Base-by-base conservation (phyloP, 2,888 invertebrate species). In the Cybosia mesomella region DNA sequence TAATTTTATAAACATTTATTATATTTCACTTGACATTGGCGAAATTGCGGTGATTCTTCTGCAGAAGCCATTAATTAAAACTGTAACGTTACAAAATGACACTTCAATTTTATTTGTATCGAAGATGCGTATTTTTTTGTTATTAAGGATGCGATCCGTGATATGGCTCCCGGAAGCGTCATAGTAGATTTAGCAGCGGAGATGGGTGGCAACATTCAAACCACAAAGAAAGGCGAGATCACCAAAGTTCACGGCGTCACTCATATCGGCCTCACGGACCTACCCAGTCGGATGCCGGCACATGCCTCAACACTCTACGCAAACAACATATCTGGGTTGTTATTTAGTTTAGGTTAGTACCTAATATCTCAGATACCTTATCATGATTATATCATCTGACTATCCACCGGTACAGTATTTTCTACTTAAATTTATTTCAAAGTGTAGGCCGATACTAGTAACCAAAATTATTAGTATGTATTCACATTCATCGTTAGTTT, bases 111-210 rank as follows among this genome's bases (percentile, higher is more conserved):
- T n/a, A n/a, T n/a, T n/a, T n/a, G n/a, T n/a, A n/a, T n/a, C n/a
- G n/a, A n/a, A n/a, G n/a, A n/a, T 28, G 3, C 28, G 5, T 28
- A 5, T 28, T 28, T 28, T 57, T 54, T n/a, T 53, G 34, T 1
- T 32, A 21, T 28, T 36, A 53, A 97, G 97, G 97, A 97, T 87
- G 97, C 98, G 87, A 95, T 98, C 32, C 96, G 96, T 49, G 95
- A 95, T 62, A 98, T 98, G 98, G 97, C 97, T 81, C 98, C 98
- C 0, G 98, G 98, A 36, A 98, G 98, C 77, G 98, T 98, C 34
- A 96, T 98, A 55, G 98, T 98, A 2, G 98, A 98, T 91, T 91
- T 98, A 82, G 98, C 98, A 0, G 97, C 98, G 0, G 98, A 98
- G 92, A 96, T 97, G 83, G 98, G 98, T 9, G 98, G 98, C 60